Base-by-base conservation (phyloP, 2,888 invertebrate species). In the Ceraclea dissimilis region DNA sequence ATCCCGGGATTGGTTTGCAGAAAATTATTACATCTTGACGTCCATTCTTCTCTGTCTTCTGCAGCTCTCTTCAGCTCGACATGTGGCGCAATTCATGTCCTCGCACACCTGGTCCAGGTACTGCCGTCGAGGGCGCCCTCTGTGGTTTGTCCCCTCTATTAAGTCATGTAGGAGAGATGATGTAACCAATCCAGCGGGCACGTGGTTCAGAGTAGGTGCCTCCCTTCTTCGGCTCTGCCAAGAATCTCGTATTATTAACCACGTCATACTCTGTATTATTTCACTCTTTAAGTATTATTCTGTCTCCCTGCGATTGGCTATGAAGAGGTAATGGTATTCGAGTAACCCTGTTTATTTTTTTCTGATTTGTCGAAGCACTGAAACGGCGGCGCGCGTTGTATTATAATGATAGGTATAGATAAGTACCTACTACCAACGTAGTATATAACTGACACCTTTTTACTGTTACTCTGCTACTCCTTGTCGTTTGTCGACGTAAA, bases 401-500 rank as follows among this genome's bases (percentile, higher is more conserved):
- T n/a, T n/a, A n/a, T n/a, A n/a, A n/a, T n/a, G n/a, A n/a, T n/a
- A n/a, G n/a, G n/a, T n/a, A n/a, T n/a, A n/a, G n/a, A n/a, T n/a
- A n/a, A n/a, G n/a, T n/a, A n/a, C n/a, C n/a, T n/a, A n/a, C n/a
- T n/a, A n/a, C n/a, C n/a, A n/a, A n/a, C n/a, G n/a, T 26, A 6
- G 26, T 26, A 26, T 6, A 26, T 26, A 26, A 10, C 5, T 26
- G 10, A 26, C 26, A 26, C 26, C 26, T 26, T 26, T 26, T 39
- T 39, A 11, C 47, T 47, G 19, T 17, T 47, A 18, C 10, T 39
- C 39, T 39, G 39, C 39, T 13, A 39, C 13, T 39, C 16, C 39
- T 49, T 31, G 26, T 11, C 31, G 54, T 54, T 54, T 54, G 49
- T 47, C 20, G 22, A 20, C 33, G 11, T 52, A 50, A 51, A 51